A percentile compares a stretch with the other conserved stretches of the same genome.
Evolutionary conservation across 2,797 vertebrate species (phyloP).

Genomic region (Acanthopagrus latus): DNA sequence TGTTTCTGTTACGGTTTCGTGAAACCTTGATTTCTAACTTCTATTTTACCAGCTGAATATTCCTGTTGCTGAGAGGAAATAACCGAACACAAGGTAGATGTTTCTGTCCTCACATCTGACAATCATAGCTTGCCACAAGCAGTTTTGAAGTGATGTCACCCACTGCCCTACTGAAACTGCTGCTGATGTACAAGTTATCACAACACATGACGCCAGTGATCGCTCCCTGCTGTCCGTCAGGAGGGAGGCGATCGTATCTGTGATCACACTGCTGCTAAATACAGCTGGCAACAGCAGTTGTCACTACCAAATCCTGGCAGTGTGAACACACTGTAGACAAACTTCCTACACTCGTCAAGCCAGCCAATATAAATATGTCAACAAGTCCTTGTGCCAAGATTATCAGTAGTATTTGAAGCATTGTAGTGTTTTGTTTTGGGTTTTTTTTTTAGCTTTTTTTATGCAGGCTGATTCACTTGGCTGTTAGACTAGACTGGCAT

Average conservation of each 20-base stretch:
- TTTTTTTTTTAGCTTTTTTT: conserved; percentile 6
- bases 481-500: conserved; percentile 7
- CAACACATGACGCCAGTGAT: conserved; percentile 13
- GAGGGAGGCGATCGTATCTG: conserved; percentile 8
- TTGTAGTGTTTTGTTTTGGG: neutral
- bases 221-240: conserved; percentile 6
- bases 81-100: conserved; percentile 41
- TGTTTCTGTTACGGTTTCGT: conserved; percentile 42
- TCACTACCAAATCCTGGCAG: conserved; percentile 15
- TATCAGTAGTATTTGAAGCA: conserved; percentile 37
- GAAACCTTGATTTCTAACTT: conserved; percentile 31
- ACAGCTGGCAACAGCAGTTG: conserved; percentile 31
- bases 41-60: conserved; percentile 35
- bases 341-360: conserved; percentile 21
- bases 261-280: conserved; percentile 40
- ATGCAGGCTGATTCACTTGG: conserved; percentile 4
- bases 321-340: conserved; percentile 15
- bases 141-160: conserved; percentile 71
- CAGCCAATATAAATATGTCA: conserved; percentile 42
- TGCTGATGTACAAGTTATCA: conserved; percentile 54
- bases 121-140: conserved; percentile 64
- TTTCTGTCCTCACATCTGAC: conserved; percentile 62
- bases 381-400: conserved; percentile 60
- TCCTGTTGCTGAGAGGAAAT: conserved; percentile 39
- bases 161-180: conserved; percentile 66